phyloP scores from a whole-genome alignment of 2,113 vertebrate genomes.

The Collichthys lucidus region DNA sequence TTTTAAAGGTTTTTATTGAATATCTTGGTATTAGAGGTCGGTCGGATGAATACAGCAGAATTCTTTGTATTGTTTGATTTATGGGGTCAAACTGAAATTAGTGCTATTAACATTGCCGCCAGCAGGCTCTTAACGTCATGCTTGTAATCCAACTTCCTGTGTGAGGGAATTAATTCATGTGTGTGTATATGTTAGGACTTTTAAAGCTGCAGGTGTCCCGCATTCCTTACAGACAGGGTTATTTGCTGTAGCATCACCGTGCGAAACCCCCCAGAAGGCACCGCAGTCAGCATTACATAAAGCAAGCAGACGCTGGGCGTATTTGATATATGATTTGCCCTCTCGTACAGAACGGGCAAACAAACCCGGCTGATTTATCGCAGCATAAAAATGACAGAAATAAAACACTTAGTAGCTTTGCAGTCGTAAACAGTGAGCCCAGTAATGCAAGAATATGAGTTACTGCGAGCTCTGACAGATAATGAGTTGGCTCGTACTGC shows the following conservation, averaged over 20 bases:
- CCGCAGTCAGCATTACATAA: slow-evolving; percentile 18
- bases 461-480: slow-evolving; percentile 17
- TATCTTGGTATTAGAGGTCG: slow-evolving; percentile 27
- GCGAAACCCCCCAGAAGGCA: slow-evolving; percentile 28
- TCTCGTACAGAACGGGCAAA: slow-evolving; percentile 24
- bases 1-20: slow-evolving; percentile 27
- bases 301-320: neutral
- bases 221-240: neutral
- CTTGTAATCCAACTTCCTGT: slow-evolving; percentile 12
- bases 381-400: slow-evolving; percentile 25
- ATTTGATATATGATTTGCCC: slow-evolving; percentile 15
- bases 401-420: slow-evolving; percentile 14
- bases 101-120: slow-evolving; percentile 21
- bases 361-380: slow-evolving; percentile 51
- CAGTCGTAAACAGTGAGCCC: slow-evolving; percentile 3
- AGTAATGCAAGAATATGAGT: slow-evolving; percentile 15
- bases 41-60: slow-evolving; percentile 20
- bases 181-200: neutral
- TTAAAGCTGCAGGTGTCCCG: slow-evolving; percentile 4
- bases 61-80: slow-evolving; percentile 49
- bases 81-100: slow-evolving; percentile 31
- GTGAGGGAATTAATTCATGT: neutral
- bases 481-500: slow-evolving; percentile 3
- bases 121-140: neutral
- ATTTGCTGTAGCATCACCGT: neutral